Conservation (phyloP, 1,140 invertebrate genomes). For the Spodoptera frugiperda region DNA sequence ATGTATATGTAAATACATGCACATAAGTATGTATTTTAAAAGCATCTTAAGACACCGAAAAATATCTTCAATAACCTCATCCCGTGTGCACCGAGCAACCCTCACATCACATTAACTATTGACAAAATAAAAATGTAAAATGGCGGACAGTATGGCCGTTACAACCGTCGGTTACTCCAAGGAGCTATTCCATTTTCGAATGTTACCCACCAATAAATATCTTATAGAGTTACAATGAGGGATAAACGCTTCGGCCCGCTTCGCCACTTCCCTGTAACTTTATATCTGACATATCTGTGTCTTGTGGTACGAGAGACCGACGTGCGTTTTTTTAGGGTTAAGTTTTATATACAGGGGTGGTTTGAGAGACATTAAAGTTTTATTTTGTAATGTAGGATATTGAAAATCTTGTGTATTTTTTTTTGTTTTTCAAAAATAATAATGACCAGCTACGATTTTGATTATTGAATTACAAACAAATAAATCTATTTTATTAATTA, state of each 20-base stretch:
- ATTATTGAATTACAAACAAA: too few species aligned
- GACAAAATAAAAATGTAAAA: conserved; percentile 85
- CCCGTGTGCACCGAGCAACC: conserved; percentile 9
- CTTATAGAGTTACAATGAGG: conserved; percentile 83
- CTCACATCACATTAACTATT: conserved; percentile 83
- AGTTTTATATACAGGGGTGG: neutral
- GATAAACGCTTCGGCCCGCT: conserved; percentile 64
- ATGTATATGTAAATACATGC: too few species aligned
- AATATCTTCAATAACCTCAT: conserved; percentile 21
- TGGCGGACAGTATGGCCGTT: conserved; percentile 70
- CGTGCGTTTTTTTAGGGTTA: conserved; percentile 19
- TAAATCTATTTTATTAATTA: too few species aligned
- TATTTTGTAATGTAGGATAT: too few species aligned
- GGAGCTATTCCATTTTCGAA: conserved; percentile 80
- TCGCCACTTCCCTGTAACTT: conserved; percentile 58
- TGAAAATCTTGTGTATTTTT: too few species aligned
- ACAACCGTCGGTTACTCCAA: conserved; percentile 73
- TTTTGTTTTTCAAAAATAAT: too few species aligned
- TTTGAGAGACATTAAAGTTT: too few species aligned
- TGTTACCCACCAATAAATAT: conserved; percentile 83
- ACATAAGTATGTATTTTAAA: too few species aligned
- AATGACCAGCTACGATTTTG: too few species aligned
- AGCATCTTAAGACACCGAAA: conserved; percentile 22
- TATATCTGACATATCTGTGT: conserved; percentile 44
- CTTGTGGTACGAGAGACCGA: conserved; percentile 11